phyloP scores from a whole-genome alignment of 2,113 vertebrate species.

The Chionis minor region DNA sequence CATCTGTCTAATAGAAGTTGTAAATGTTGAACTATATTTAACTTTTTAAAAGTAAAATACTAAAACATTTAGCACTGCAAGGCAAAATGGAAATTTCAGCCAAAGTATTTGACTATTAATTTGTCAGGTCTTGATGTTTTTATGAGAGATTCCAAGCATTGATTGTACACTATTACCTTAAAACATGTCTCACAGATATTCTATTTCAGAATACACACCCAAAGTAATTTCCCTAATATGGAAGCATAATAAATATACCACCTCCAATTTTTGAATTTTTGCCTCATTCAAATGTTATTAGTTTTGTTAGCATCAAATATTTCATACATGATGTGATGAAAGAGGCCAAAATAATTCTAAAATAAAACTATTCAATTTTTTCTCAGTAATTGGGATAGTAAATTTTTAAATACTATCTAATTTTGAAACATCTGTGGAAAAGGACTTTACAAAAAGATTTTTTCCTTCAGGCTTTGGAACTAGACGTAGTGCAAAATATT shows the following conservation, averaged over 20 bases:
- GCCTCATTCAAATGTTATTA: not conserved
- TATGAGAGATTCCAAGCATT: not conserved
- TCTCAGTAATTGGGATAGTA: not conserved
- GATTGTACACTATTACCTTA: not conserved
- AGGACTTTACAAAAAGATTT: not conserved
- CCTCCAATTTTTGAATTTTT: not conserved
- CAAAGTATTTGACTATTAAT: not conserved
- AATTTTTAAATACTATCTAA: constrained; percentile 53
- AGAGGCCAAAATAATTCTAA: not conserved
- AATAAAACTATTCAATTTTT: not conserved
- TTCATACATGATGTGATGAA: not conserved
- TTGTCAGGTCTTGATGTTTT: not conserved
- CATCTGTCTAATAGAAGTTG: not conserved
- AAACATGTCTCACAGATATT: not conserved
- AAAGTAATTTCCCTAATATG: not conserved
- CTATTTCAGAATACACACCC: not conserved
- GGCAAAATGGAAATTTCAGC: not conserved
- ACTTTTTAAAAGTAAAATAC: not conserved
- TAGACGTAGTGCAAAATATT: not conserved
- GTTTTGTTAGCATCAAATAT: not conserved
- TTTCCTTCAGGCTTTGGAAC: constrained; percentile 18
- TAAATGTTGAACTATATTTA: not conserved
- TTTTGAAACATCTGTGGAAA: constrained; percentile 16
- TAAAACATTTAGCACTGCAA: not conserved
- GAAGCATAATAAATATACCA: not conserved